Base-by-base conservation (phyloP, 2,113 vertebrate species). In the Coptodon rendalli region DNA sequence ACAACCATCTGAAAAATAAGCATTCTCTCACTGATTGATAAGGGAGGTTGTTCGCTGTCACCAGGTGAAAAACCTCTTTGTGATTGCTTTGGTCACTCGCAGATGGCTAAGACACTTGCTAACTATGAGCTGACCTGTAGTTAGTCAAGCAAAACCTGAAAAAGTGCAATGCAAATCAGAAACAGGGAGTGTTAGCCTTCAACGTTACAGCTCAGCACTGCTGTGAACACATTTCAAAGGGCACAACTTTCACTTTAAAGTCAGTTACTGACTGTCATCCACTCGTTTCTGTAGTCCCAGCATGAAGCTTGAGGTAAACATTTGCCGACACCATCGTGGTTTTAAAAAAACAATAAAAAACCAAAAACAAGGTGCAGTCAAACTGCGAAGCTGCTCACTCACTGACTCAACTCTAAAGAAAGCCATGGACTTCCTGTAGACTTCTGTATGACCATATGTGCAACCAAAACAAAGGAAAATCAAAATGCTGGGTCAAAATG, bases 171-270 rank as follows among this genome's bases (percentile, higher is more conserved):
- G 56, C 57, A 0, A 31, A 31, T 31, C 57, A 61, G 14, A 61
- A 61, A 61, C 57, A 61, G 14, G 27, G 57, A 17, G 27, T 5
- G 27, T 61, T 61, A 61, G 57, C 57, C 27, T 61, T 2, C 57
- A 61, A 6, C 1, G 14, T 17, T 61, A 61, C 27, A 0, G 9
- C 57, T 31, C 57, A 31, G 57, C 8, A 31, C 57, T 31, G 27
- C 14, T 31, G 57, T 61, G 57, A 0, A 6, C 14, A 31, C 57
- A 0, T 61, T 61, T 61, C 0, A 59, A 31, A 59, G 31, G 5
- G 2, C 27, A 31, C 56, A 17, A 9, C 57, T 61, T 61, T 61
- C 4, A 31, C 57, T 61, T 61, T 61, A 31, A 61, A 31, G 14
- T 61, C 14, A 61, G 59, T 34, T 59, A 59, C 56, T 29, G 56